Evolutionary conservation across 2,888 invertebrate species (phyloP), one percentile per base, ranked within the genome.

Genomic region (Imbricaverruca yamaguchii): DNA sequence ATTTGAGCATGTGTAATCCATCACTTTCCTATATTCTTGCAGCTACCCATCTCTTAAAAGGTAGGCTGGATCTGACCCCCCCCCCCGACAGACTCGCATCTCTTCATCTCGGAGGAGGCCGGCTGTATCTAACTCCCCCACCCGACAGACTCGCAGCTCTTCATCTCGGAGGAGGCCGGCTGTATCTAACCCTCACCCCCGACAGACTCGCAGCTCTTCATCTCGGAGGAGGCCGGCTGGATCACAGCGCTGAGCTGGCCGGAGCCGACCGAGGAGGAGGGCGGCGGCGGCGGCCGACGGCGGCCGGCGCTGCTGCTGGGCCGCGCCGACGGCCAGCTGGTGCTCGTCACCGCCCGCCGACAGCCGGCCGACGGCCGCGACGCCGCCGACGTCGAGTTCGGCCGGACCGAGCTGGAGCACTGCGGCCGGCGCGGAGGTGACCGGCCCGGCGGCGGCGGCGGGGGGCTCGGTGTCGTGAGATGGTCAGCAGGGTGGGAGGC

Each of bases 281-380:
- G 15, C 25, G 10, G 9, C n/a, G n/a, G 15, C n/a, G n/a, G n/a
- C 65, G n/a, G n/a, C 65, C 65, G 23, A 23, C 39, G 39, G 39
- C 25, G 69, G 69, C 69, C 69, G 25, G 12, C 69, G 69, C 69
- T 69, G 69, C 69, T 69, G 15, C 69, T 69, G 69, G 69, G 25
- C 25, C 69, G 69, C 39, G 69, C 69, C 39, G 69, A 69, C 39
- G 69, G 69, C 39, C 69, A 15, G 13, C 69, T 69, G 69, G 69
- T 39, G 69, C 25, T 69, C 23, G 69, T 69, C 39, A 69, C 69
- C 6, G 69, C 15, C 25, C 69, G 69, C 65, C n/a, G 65, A 18
- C 23, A n/a, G 65, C 65, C 65, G 65, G 65, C 65, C n/a, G 65
- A 65, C 13, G 11, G 67, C n/a, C 67, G 15, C 67, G 67, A 9